Base-by-base conservation (phyloP, 1,140 invertebrate genomes). In the Cyclargus thomasi region DNA sequence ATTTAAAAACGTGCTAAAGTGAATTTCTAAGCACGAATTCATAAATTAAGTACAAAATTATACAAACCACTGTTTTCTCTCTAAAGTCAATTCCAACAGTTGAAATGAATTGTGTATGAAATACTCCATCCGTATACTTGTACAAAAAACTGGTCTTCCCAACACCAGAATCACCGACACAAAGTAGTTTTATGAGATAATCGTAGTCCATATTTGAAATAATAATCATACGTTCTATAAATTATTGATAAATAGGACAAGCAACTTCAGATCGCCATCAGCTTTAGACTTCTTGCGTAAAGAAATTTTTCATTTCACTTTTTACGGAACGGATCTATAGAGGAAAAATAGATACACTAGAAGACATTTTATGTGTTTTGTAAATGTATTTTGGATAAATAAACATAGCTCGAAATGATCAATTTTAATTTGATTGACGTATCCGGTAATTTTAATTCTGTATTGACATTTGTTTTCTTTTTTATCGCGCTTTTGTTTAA, bases 31-130 rank as follows among this genome's bases (percentile, higher is more conserved):
- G 47, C 14, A 63, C 4, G 4, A 39, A 39, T 11, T 39, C 11
- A 47, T 47, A 16, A 47, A 47, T 47, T 14, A 16, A 1, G 11
- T 14, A 47, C 14, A 47, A 70, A 53, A 1, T 55, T 17, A 5
- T 65, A 90, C 94, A 93, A 92, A 98, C 97, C 92, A 99, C 92
- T 89, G 96, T 93, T 91, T 99, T 99, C 91, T 99, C 97, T 84
- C 97, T 94, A 83, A 99, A 99, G 91, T 99, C 98, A 78, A 99
- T 99, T 66, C 98, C 98, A 67, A 99, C 98, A 7, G 98, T 99
- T 2, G 98, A 99, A 71, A 98, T 97, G 87, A 99, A 99, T 88
- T 96, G 95, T 7, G 95, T 94, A 81, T 97, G 96, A 86, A 99
- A 99, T 17, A 93, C 93, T 64, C 96, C 96, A 91, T 99, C 97